Base-by-base conservation (phyloP, 2,113 vertebrate genomes). In the Silurus asotus region DNA sequence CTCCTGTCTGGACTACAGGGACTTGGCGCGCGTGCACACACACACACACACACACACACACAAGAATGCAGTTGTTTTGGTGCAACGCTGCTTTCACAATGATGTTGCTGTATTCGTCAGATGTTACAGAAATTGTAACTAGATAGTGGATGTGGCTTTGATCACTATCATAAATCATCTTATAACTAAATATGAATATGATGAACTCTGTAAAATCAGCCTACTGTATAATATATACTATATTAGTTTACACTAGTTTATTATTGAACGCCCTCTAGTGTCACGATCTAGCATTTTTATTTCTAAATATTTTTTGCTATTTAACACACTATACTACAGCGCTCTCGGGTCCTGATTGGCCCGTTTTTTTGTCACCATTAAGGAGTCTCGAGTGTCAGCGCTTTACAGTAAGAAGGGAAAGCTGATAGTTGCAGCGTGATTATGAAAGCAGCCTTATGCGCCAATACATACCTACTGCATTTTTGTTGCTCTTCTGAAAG, bases 1-100 rank as follows among this genome's bases (percentile, higher is more conserved):
- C 91, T 92, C 86, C 14, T 28, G 49, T 56, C 14, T 1, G 83
- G 80, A 87, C 72, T 81, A 77, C 79, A 88, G 64, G 48, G 69
- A 56, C 69, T 72, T 45, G 15, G 9, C 6, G 2, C 37, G 19
- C 69, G 19, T 37, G 17, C 67, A 72, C 69, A 53, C 70, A 49
- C 70, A 48, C 69, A 23, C 74, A 56, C 74, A 77, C 67, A 72
- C 69, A 53, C 70, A 49, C 70, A 48, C 69, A 23, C 74, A 56
- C 74, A 77, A 1, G 9, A 49, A 56, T 7, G 14, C 51, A 56
- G 51, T 77, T 51, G 53, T 45, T 4, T 77, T 37, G 77, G 25
- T 79, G 55, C 56, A 20, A 23, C 45, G 77, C 76, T 79, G 77
- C 77, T 79, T 79, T 59, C 28, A 45, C 28, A 59, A 59, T 5